Evolutionary conservation across 2,797 vertebrate species (phyloP).

Genomic region (Coendou prehensilis): DNA sequence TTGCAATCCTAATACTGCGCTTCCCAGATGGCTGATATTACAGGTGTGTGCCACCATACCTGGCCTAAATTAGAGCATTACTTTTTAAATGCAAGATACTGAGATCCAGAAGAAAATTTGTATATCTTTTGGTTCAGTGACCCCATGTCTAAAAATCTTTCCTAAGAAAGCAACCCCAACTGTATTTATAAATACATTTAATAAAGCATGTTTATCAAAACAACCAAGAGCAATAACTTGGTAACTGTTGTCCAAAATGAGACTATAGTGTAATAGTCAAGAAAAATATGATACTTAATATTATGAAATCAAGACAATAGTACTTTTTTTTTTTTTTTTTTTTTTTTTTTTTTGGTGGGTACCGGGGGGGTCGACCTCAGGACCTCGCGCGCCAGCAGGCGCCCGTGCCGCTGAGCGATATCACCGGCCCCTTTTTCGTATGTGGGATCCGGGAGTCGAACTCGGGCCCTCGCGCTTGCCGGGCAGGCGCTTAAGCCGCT

Average conservation of each 20-base stretch:
- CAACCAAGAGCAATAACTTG: not conserved
- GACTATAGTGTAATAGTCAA: not conserved
- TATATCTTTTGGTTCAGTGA: not conserved
- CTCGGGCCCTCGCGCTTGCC: no score
- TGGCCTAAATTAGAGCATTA: not conserved
- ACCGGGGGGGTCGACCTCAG: no score
- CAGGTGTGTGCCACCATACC: not conserved
- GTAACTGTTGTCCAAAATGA: not conserved
- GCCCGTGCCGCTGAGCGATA: no score
- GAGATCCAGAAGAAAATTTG: not conserved
- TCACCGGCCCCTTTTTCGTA: no score
- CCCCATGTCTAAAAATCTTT: not conserved
- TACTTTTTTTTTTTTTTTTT: no score
- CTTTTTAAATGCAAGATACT: not conserved
- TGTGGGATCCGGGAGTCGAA: no score
- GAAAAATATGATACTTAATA: not conserved
- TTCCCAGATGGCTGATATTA: not conserved
- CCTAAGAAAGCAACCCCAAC: not conserved
- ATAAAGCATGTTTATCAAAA: not conserved
- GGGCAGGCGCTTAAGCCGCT: no score
- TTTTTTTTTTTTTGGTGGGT: no score
- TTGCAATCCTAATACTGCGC: not conserved
- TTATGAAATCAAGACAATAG: not conserved
- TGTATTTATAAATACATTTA: constrained; percentile 9
- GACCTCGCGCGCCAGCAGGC: no score